Evolutionary conservation across 2,888 invertebrate species (phyloP).

Genomic region (Brenthis daphne): DNA sequence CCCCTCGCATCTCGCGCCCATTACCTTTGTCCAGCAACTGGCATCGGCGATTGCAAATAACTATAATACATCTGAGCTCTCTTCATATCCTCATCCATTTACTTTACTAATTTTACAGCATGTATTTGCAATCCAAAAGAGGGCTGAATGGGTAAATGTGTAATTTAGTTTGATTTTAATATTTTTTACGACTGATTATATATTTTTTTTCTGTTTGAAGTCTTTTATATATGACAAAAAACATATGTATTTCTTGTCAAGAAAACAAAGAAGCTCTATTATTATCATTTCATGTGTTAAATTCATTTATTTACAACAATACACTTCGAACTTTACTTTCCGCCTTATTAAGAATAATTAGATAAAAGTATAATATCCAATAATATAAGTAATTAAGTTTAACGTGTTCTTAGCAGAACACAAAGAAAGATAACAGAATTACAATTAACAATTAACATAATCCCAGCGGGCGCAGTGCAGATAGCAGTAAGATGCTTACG

Average conservation of each 20-base stretch:
- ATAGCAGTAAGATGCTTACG: conserved; percentile 80
- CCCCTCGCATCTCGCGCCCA: conserved; percentile 66
- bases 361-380: conserved; percentile 17
- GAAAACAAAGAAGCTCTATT: too few species aligned
- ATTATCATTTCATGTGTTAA: too few species aligned
- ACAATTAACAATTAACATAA: conserved; percentile 76
- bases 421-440: conserved; percentile 76
- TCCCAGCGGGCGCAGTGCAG: conserved; percentile 71
- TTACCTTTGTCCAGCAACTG: conserved; percentile 55
- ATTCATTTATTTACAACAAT: too few species aligned
- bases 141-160: background rate
- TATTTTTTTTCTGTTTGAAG: too few species aligned
- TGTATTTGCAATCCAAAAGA: conserved; percentile 25
- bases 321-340: too few species aligned
- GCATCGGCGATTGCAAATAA: conserved; percentile 41
- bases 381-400: conserved; percentile 32
- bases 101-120: conserved; percentile 83
- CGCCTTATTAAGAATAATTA: conserved; percentile 9
- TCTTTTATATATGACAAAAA: too few species aligned
- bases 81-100: conserved; percentile 63
- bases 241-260: too few species aligned
- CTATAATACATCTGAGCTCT: conserved; percentile 70
- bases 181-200: too few species aligned
- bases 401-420: conserved; percentile 38
- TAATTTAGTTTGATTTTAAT: too few species aligned